A percentile compares a stretch with the other conserved stretches of the same genome.
These are phyloP conservation scores for Enteromius anoplus DNA, from an alignment of 2,797 vertebrate genomes.

Conservation along the genomic window DNA sequence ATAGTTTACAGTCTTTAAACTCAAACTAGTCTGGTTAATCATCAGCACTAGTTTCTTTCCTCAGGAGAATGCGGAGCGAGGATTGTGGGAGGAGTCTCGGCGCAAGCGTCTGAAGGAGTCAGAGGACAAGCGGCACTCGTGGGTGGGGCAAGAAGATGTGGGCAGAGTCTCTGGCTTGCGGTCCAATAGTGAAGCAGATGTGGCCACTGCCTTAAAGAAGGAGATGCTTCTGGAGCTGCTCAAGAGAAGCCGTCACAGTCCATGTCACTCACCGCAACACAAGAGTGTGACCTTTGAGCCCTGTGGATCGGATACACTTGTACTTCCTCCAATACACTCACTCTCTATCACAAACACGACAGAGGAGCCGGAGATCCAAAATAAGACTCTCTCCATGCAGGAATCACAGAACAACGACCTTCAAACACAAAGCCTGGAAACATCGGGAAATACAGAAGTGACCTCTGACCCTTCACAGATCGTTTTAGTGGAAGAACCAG, in stretches of 20 bases:
- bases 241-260: conserved; percentile 70
- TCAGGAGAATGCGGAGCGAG: conserved; percentile 87
- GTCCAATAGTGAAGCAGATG: conserved; percentile 87
- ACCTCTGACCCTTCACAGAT: conserved; percentile 5
- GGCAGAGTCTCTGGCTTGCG: conserved; percentile 74
- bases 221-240: conserved; percentile 81
- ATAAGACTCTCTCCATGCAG: background rate
- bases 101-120: conserved; percentile 76
- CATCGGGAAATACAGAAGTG: background rate
- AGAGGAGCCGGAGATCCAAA: background rate
- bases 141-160: conserved; percentile 79
- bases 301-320: background rate
- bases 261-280: conserved; percentile 76
- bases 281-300: conserved; percentile 63
- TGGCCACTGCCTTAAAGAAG: conserved; percentile 72
- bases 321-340: conserved; percentile 1
- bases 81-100: conserved; percentile 79
- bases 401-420: background rate
- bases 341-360: background rate
- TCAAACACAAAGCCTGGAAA: background rate
- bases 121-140: conserved; percentile 86
- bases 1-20: no score
- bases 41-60: conserved; percentile 18
- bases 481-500: background rate
- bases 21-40: no score